Evolutionary conservation across 2,797 vertebrate species (phyloP), one percentile per base, ranked within the genome.

Genomic region (Lophius americanus): DNA sequence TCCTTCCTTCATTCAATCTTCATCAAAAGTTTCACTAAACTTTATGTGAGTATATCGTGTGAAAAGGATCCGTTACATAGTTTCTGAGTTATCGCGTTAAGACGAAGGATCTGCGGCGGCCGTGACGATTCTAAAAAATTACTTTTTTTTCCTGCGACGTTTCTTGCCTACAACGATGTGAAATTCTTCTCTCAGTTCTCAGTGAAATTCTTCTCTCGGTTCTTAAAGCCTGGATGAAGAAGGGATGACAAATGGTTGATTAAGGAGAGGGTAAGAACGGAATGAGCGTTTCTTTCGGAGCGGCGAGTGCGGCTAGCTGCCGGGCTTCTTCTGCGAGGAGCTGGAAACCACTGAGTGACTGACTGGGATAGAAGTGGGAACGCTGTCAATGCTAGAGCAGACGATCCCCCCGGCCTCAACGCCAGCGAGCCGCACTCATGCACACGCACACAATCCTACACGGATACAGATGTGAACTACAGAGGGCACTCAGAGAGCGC

Each of bases 301-400:
- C 84, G 81, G 64, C 85, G 85, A 89, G 73, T 61, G 78, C 8
- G 63, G 74, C 84, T 82, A 85, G 85, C 83, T 80, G 79, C 53
- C 39, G 56, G 79, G 82, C 73, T 62, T 76, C 77, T 86, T 81
- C 78, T 83, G 66, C 75, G 81, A 87, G 77, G 79, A 74, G 84
- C 87, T 83, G 81, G 75, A 89, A 90, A 91, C 84, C 83, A 82
- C 84, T 64, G 85, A 75, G 70, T 83, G 88, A 83, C 81, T 80
- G 82, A 86, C 81, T 85, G 79, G 64, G 82, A 82, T 80, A 84
- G 81, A 87, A 86, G 78, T 68, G 85, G 87, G 84, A 87, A 77
- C 48, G 78, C 66, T 82, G 78, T 89, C 86, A 90, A 88, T 71
- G 86, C 83, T 83, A 83, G 41, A 89, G 85, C 64, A 88, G 80